Base-by-base conservation (phyloP, 2,113 vertebrate species). In the Sinocyclocheilus grahami region DNA sequence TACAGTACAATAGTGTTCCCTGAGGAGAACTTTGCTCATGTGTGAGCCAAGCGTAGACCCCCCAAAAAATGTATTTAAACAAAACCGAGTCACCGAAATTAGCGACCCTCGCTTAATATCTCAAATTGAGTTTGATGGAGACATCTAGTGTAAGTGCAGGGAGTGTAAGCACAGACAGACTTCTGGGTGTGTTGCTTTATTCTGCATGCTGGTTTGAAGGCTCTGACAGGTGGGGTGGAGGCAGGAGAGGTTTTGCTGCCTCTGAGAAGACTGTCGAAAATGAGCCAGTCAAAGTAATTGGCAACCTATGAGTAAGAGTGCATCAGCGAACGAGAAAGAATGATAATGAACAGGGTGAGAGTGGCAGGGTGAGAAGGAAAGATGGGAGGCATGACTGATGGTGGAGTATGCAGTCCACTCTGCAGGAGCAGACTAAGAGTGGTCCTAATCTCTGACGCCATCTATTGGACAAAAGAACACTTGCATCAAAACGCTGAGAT, bases 401-500 rank as follows among this genome's bases (percentile, higher is more conserved):
- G 33, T 30, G 62, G 74, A 22, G 84, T 78, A 7, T 55, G 55
- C 51, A 67, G 76, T 30, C 30, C 55, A 83, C 83, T 18, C 24
- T 33, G 5, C 74, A 39, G 67, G 0, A 12, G 48, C 22, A 42
- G 16, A 33, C 53, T 5, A 77, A 27, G 20, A 71, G 48, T 27
- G 18, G 8, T 18, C 22, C n/a, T 91, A 83, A 92, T 89, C 91
- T 90, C 88, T 86, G 90, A 91, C 90, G 91, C 91, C 93, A 91
- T 89, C 93, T 95, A 92, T 91, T 93, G 93, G 93, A 87, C 87
- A 89, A 90, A 83, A 53, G 20, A 63, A 20, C 81, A 27, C 22
- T 30, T 62, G 88, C 88, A 91, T 76, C 9, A 86, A 18, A 82
- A 58, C 3, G 33, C 7, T 27, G 16, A 24, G 4, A 86, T 72